These are phyloP conservation scores for Leucania comma DNA, from an alignment of 2,888 invertebrate genomes.

Conservation along the genomic window DNA sequence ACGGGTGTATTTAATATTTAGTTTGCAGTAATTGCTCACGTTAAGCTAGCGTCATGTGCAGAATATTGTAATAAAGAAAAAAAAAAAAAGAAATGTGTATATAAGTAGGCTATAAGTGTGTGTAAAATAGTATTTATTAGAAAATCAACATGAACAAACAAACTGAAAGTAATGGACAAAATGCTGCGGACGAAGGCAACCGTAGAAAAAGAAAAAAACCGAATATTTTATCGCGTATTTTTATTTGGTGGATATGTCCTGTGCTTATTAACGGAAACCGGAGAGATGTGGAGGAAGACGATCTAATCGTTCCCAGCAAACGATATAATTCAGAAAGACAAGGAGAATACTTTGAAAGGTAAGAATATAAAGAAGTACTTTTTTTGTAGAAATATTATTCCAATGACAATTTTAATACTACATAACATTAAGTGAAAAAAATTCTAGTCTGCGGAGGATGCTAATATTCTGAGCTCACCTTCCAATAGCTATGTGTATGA, in stretches of 20 bases:
- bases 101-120: conserved; percentile 23
- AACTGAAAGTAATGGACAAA: conserved; percentile 33
- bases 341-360: conserved; percentile 91
- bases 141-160: conserved; percentile 44
- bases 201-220: conserved; percentile 75
- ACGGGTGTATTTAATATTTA: conserved; percentile 48
- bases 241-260: conserved; percentile 88
- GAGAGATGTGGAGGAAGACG: conserved; percentile 91
- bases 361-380: conserved; percentile 58
- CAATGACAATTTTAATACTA: background rate
- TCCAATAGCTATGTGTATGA: too few relatives aligned
- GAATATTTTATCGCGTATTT: conserved; percentile 81
- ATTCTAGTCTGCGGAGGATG: background rate
- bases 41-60: conserved; percentile 31
- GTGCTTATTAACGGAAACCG: conserved; percentile 89
- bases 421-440: background rate
- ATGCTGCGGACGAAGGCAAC: conserved; percentile 35
- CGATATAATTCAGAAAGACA: conserved; percentile 91
- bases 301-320: conserved; percentile 91
- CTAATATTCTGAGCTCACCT: too few relatives aligned
- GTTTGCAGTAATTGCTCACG: conserved; percentile 41
- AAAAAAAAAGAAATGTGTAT: conserved; percentile 26
- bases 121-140: conserved; percentile 20
- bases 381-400: background rate
- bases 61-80: conserved; percentile 11